A percentile compares a stretch with the other conserved stretches of the same genome.
Conservation (phyloP, 64 coral and sea anemone genomes). For the Montipora efflorescens region DNA sequence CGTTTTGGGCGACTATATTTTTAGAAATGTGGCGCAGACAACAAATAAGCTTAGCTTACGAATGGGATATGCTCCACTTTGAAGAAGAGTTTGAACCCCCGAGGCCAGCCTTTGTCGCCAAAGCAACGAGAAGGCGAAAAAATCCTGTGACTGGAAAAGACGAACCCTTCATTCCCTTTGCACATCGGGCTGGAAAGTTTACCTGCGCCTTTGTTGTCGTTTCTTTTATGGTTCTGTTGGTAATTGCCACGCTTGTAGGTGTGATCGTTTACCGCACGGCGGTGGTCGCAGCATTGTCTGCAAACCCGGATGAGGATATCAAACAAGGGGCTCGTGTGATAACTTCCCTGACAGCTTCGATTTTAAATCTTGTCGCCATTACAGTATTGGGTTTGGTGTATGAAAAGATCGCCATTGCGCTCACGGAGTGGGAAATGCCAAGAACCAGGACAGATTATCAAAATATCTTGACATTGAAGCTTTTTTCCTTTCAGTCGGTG, state of each 20-base stretch:
- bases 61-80: conserved; percentile 94
- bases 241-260: conserved; percentile 79
- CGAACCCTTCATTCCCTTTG: conserved; percentile 84
- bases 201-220: conserved; percentile 71
- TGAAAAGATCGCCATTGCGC: conserved; percentile 79
- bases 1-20: conserved; percentile 94
- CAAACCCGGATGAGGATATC: conserved; percentile 76
- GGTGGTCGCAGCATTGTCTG: conserved; percentile 78
- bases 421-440: conserved; percentile 96
- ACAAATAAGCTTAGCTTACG: conserved; percentile 85
- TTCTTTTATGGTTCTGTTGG: conserved; percentile 79
- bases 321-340: conserved; percentile 82
- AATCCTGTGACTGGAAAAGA: conserved; percentile 81
- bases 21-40: conserved; percentile 92
- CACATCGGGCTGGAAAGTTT: conserved; percentile 49
- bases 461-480: conserved; percentile 86
- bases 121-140: conserved; percentile 44
- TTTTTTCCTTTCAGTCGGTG: conserved; percentile 94
- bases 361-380: conserved; percentile 85
- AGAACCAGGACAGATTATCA: conserved; percentile 83
- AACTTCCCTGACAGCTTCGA: conserved; percentile 87
- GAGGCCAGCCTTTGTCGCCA: conserved; percentile 80
- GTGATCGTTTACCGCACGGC: conserved; percentile 93
- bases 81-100: conserved; percentile 91
- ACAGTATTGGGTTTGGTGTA: conserved; percentile 87